Conservation (phyloP, 2,797 vertebrate genomes). For the Myotis planiceps region DNA sequence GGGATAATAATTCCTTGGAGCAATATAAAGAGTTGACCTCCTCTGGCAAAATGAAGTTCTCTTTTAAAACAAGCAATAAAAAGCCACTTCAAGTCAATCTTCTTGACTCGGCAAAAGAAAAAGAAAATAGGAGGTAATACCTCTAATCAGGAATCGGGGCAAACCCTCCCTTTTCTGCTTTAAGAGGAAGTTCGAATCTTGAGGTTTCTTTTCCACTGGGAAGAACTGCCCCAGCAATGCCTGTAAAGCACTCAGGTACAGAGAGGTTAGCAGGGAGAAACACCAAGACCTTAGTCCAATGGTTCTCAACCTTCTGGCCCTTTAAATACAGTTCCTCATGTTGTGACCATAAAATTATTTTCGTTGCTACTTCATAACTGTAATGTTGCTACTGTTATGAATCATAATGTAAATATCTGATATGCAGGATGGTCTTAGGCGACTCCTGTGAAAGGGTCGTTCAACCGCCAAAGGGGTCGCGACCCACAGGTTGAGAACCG, state of each 20-base stretch:
- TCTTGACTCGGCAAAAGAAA: conserved; percentile 31
- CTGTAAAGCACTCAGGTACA: neutral
- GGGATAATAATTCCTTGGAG: conserved; percentile 41
- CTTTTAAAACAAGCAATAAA: conserved; percentile 59
- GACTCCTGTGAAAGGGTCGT: too few species aligned
- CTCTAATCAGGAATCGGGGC: neutral
- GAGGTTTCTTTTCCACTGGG: neutral
- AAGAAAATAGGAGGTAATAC: neutral
- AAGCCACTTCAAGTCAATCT: conserved; percentile 18
- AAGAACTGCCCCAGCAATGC: neutral
- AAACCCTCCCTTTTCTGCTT: neutral
- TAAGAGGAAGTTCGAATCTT: neutral
- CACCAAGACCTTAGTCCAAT: neutral
- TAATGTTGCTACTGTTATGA: too few species aligned
- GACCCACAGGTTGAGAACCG: too few species aligned
- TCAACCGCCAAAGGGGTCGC: too few species aligned
- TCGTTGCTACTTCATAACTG: too few species aligned
- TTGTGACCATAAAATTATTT: too few species aligned
- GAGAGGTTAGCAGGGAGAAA: neutral
- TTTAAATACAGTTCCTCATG: too few species aligned
- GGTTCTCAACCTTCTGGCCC: too few species aligned
- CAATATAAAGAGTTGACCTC: conserved; percentile 30
- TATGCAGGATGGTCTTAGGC: too few species aligned
- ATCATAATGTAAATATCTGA: too few species aligned
- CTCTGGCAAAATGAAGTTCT: neutral